Evolutionary conservation across 2,888 invertebrate genomes (phyloP).

Genomic region (Tenodera sinensis): DNA sequence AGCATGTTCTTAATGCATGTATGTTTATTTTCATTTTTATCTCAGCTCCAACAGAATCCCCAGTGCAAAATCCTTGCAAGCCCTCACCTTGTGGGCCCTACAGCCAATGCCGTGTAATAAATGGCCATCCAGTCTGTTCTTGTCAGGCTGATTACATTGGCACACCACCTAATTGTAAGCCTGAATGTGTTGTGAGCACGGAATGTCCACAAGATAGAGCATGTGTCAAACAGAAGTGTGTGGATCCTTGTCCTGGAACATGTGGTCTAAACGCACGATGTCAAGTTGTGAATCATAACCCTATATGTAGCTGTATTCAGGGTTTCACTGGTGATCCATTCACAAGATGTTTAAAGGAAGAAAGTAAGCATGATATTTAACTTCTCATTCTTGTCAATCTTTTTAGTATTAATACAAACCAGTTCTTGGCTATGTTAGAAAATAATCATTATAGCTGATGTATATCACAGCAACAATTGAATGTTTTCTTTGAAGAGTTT

Average conservation of each 20-base stretch:
- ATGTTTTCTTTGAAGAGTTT: too few species aligned
- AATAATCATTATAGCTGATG: not conserved
- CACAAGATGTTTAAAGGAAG: conserved; percentile 48
- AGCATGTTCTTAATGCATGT: conserved; percentile 16
- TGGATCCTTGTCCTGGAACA: conserved; percentile 66
- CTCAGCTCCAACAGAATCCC: conserved; percentile 9
- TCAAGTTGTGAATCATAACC: conserved; percentile 67
- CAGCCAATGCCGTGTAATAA: conserved; percentile 70
- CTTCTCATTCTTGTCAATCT: not conserved
- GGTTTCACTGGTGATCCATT: conserved; percentile 66
- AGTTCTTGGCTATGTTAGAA: not conserved
- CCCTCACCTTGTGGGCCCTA: conserved; percentile 82
- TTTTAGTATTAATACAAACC: not conserved
- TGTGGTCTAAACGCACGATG: conserved; percentile 73
- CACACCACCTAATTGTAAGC: conserved; percentile 65
- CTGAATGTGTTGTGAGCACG: conserved; percentile 67
- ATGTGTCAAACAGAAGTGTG: conserved; percentile 65
- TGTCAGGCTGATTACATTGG: conserved; percentile 64
- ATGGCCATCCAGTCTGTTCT: conserved; percentile 68
- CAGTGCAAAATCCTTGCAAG: conserved; percentile 57
- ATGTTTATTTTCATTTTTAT: conserved; percentile 4
- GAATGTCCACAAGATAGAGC: conserved; percentile 67
- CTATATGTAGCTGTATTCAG: conserved; percentile 64
- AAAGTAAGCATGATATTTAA: conserved; percentile 26
- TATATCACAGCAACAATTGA: not conserved